Percentiles rank a stretch among this genome's conserved stretches.
Evolutionary conservation across 1,140 invertebrate genomes (phyloP).

Genomic region (Ceratoteleas bidentatus): DNA sequence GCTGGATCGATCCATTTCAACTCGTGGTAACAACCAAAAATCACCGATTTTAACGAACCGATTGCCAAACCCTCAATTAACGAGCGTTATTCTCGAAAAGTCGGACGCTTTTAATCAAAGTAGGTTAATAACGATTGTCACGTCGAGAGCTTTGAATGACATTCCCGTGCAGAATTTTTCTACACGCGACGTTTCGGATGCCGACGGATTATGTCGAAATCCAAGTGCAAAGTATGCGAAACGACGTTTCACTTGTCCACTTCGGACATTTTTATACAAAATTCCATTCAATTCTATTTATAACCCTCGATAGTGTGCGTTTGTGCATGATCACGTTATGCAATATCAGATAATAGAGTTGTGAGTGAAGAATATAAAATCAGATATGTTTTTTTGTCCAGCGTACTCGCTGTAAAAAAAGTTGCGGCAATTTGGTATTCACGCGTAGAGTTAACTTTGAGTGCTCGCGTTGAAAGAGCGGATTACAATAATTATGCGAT

Average conservation of each 20-base stretch:
- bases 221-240: slow-evolving; percentile 30
- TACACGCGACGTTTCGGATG: slow-evolving; percentile 8
- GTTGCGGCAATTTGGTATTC: slow-evolving; percentile 1
- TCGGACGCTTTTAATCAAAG: background rate
- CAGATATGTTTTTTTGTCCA: background rate
- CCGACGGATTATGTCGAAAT: slow-evolving; percentile 29
- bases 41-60: background rate
- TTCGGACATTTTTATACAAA: slow-evolving; percentile 43
- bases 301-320: background rate
- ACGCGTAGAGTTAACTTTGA: background rate
- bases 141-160: slow-evolving; percentile 15
- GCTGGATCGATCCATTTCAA: no score
- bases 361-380: slow-evolving; percentile 7
- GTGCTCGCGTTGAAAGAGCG: background rate
- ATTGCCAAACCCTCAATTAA: background rate
- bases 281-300: slow-evolving; percentile 29
- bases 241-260: slow-evolving; percentile 35
- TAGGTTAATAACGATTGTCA: slow-evolving; percentile 7
- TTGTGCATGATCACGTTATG: slow-evolving; percentile 12
- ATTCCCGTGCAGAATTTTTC: slow-evolving; percentile 18
- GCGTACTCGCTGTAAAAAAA: background rate
- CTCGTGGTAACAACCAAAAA: no score
- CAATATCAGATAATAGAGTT: slow-evolving; percentile 12
- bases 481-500: slow-evolving; percentile 3
- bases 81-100: background rate